A percentile compares a stretch with the other conserved stretches of the same genome.
phyloP scores from a whole-genome alignment of 2,797 vertebrate species.

The Neosilurus mollespiculum region DNA sequence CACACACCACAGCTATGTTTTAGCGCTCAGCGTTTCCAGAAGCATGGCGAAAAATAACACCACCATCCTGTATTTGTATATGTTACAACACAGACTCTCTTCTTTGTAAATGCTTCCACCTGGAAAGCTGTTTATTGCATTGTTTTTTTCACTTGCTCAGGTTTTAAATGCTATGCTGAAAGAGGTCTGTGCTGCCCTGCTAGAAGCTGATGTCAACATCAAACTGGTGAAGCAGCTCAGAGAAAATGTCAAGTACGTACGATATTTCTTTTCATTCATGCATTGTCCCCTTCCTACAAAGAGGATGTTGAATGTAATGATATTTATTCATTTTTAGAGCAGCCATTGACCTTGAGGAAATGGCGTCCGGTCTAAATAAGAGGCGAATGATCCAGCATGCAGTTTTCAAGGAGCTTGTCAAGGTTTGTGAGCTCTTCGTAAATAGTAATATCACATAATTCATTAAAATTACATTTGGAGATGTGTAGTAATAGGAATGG shows the following conservation, averaged over 20 bases:
- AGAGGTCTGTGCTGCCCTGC: constrained; percentile 93
- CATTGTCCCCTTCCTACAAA: not conserved
- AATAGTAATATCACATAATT: not conserved
- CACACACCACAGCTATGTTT: not conserved
- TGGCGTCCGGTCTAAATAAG: constrained; percentile 98
- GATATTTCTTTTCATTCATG: not conserved
- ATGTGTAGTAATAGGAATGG: not conserved
- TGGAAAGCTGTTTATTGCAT: not conserved
- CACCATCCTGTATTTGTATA: not conserved
- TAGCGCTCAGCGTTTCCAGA: not conserved
- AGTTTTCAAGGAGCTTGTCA: constrained; percentile 98
- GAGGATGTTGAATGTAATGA: not conserved
- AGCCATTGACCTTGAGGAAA: constrained; percentile 97
- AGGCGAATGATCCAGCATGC: constrained; percentile 99
- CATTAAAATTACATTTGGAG: too few species aligned
- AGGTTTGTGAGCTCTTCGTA: constrained; percentile 74
- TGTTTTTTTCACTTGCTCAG: constrained; percentile 62
- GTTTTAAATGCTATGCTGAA: constrained; percentile 98
- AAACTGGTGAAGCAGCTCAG: constrained; percentile 95
- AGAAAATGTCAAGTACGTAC: constrained; percentile 98
- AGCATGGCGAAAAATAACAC: not conserved
- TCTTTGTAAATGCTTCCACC: not conserved
- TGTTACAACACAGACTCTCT: not conserved
- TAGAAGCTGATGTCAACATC: constrained; percentile 98
- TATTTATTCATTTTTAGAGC: constrained; percentile 70